Conservation (phyloP, 2,888 invertebrate genomes). For the Rhingia campestris region DNA sequence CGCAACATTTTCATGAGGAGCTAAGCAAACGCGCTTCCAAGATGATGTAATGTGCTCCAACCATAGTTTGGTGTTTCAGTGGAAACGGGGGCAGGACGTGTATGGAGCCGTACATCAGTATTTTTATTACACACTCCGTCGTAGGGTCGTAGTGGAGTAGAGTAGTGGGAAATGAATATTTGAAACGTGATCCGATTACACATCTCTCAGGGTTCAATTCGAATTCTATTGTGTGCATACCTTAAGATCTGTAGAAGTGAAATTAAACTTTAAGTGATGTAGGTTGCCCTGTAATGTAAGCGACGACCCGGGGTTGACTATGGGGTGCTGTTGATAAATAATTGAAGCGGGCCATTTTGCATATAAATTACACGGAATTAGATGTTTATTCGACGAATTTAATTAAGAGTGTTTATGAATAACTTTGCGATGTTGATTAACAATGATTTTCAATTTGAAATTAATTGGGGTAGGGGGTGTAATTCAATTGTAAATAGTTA, state of each 20-base stretch:
- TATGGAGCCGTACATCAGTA: constrained; percentile 39
- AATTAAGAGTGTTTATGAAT: not conserved
- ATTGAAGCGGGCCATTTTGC: constrained; percentile 1
- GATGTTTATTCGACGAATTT: not conserved
- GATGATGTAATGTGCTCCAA: constrained; percentile 50
- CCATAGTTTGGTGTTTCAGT: not conserved
- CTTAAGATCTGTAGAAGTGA: constrained; percentile 33
- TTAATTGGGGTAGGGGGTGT: no score
- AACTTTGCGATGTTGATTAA: not conserved
- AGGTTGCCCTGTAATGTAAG: constrained; percentile 32
- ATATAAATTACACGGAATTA: constrained; percentile 17
- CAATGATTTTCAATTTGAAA: not conserved
- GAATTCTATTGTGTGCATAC: constrained; percentile 46
- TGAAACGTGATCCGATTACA: constrained; percentile 71
- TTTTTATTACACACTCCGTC: constrained; percentile 66
- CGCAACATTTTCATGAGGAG: not conserved
- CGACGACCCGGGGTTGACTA: not conserved
- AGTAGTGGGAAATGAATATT: constrained; percentile 63
- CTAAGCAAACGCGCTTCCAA: constrained; percentile 15
- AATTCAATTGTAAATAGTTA: no score
- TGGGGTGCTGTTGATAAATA: constrained; percentile 6
- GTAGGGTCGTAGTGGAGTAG: no score
- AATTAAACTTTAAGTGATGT: constrained; percentile 62
- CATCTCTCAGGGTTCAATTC: constrained; percentile 49
- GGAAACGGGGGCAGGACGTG: constrained; percentile 48